Evolutionary conservation across 2,113 vertebrate species (phyloP).

Genomic region (Tinamus guttatus): DNA sequence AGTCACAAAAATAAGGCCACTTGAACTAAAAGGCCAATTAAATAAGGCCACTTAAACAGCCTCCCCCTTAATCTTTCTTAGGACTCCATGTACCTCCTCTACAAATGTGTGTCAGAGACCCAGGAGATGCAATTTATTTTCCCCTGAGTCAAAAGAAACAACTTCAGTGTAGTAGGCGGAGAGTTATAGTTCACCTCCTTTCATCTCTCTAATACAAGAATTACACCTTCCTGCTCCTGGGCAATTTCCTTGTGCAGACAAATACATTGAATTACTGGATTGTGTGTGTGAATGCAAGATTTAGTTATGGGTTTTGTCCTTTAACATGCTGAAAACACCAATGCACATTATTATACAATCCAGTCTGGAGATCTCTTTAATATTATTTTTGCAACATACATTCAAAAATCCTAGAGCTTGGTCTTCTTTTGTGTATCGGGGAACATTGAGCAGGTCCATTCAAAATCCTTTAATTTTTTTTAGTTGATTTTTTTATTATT

Average conservation of each 20-base stretch:
- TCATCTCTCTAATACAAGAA: not conserved
- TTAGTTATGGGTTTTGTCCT: not conserved
- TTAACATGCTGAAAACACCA: not conserved
- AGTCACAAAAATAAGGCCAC: not conserved
- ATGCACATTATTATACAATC: not conserved
- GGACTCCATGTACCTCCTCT: not conserved
- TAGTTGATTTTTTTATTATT: not conserved
- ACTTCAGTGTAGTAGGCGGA: not conserved
- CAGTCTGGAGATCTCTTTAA: not conserved
- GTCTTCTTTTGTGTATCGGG: not conserved
- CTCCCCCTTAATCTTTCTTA: not conserved
- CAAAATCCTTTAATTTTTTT: not conserved
- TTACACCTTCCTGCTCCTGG: not conserved
- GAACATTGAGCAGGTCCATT: not conserved
- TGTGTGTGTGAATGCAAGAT: not conserved
- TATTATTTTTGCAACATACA: not conserved
- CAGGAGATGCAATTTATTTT: not conserved
- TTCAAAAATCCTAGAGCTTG: not conserved
- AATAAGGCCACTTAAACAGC: not conserved
- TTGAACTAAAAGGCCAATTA: not conserved
- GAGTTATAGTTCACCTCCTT: fast-evolving
- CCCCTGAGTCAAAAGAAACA: not conserved
- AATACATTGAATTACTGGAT: not conserved
- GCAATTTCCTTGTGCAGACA: not conserved
- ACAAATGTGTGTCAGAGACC: not conserved